These are phyloP conservation scores for Cartodere bifasciata DNA, from an alignment of 2,888 invertebrate species.

Conservation along the genomic window DNA sequence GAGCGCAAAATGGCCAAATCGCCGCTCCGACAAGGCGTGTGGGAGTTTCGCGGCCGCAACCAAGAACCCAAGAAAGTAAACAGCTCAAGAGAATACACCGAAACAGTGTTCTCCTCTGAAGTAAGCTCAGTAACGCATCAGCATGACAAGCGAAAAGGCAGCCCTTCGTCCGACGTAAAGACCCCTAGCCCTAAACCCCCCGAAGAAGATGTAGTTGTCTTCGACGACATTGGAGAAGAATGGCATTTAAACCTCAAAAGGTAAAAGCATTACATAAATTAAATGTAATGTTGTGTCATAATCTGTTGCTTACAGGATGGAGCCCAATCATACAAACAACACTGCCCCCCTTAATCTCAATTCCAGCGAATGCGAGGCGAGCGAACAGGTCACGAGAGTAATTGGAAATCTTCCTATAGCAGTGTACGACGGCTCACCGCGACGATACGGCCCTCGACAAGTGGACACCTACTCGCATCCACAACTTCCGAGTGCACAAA, in stretches of 20 bases:
- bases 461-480: slow-evolving; percentile 36
- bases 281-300: too few species aligned
- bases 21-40: slow-evolving; percentile 41
- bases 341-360: slow-evolving; percentile 25
- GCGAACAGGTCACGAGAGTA: slow-evolving; percentile 45
- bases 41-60: slow-evolving; percentile 44
- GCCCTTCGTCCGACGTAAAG: slow-evolving; percentile 31
- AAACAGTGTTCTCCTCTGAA: slow-evolving; percentile 48
- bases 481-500: slow-evolving; percentile 43
- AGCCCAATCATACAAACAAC: slow-evolving; percentile 22
- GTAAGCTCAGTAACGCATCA: slow-evolving; percentile 46
- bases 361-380: slow-evolving; percentile 25
- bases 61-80: slow-evolving; percentile 29
- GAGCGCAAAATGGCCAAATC: slow-evolving; percentile 39
- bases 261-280: too few species aligned
- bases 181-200: slow-evolving; percentile 47
- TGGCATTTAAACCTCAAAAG: slow-evolving; percentile 51
- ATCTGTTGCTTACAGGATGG: slow-evolving; percentile 12
- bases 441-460: slow-evolving; percentile 63
- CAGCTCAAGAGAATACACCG: slow-evolving; percentile 43
- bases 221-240: slow-evolving; percentile 75
- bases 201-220: slow-evolving; percentile 68
- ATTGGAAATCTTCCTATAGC: slow-evolving; percentile 83
- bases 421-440: slow-evolving; percentile 83
- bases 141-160: slow-evolving; percentile 25